Evolutionary conservation across 2,797 vertebrate species (phyloP), one percentile per base, ranked within the genome.

Genomic region (Meda fulgida): DNA sequence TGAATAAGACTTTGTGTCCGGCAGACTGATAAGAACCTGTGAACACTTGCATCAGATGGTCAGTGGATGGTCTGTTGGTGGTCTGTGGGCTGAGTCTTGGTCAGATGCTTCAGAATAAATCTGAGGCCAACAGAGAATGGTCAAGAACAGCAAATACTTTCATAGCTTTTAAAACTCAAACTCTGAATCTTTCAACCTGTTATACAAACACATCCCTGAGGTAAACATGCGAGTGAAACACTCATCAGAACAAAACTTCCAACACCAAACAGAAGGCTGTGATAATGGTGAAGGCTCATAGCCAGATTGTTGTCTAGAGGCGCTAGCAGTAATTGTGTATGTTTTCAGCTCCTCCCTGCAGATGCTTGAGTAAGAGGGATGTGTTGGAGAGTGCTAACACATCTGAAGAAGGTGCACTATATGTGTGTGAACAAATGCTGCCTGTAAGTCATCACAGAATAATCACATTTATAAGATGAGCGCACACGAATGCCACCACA

Each of bases 221-320:
- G 31, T 83, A 65, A 23, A 19, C 21, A 66, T 34, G 70, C 58
- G 13, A 36, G 31, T 48, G 72, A 53, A 73, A 46, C 53, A 34
- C 19, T 71, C 51, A 19, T 81, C 46, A 14, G 80, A 69, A 66
- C 51, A 81, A 70, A 70, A 40, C 51, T 67, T 26, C 51, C 36
- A 48, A 60, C 84, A 40, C 53, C 14, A 31, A 63, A 48, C 73
- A 78, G 51, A 60, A 55, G 67, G 66, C n/a, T 72, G 75, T 51
- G 67, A 65, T 79, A 65, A 79, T 71, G 13, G 43, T 31, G 46
- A 72, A 65, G 51, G 34, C 65, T 83, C 60, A 67, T 84, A 73
- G 31, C 67, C 75, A 75, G 67, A 80, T 82, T 82, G 46, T 71
- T 82, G 79, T 86, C 46, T 65, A 58, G 66, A 78, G 31, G 51